phyloP scores from a whole-genome alignment of 1,140 invertebrate genomes.

The Hylaeus anthracinus region DNA sequence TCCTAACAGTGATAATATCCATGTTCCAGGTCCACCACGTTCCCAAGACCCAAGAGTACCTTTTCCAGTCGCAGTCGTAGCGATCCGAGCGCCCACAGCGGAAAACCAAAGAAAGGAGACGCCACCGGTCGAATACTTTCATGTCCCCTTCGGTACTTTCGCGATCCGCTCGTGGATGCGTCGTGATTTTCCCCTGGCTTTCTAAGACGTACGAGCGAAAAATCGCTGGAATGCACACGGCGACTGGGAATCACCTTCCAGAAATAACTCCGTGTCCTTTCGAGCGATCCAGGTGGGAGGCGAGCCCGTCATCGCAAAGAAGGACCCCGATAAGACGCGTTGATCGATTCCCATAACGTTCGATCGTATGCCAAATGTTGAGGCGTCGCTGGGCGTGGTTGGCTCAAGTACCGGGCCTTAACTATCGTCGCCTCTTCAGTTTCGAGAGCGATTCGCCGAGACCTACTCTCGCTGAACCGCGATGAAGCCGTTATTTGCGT shows the following conservation, averaged over 20 bases:
- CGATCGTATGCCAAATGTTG: background rate
- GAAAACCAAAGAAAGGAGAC: background rate
- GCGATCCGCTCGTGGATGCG: slow-evolving; percentile 1
- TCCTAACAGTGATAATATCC: too few relatives aligned
- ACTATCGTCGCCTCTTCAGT: background rate
- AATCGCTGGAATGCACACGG: background rate
- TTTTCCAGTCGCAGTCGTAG: too few relatives aligned
- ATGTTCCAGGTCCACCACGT: too few relatives aligned
- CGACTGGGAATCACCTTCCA: slow-evolving; percentile 9
- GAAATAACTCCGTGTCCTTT: slow-evolving; percentile 20
- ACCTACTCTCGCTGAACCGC: background rate
- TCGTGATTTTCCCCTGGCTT: slow-evolving; percentile 14
- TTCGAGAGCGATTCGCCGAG: background rate
- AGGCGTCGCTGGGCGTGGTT: background rate
- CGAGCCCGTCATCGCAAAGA: background rate
- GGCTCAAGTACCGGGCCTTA: background rate
- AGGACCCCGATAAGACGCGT: background rate
- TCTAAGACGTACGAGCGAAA: slow-evolving; percentile 6
- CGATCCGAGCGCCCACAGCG: background rate
- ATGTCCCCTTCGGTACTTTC: slow-evolving; percentile 5
- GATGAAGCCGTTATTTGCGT: slow-evolving; percentile 5
- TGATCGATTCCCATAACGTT: background rate
- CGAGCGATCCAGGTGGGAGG: background rate
- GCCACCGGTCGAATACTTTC: background rate
- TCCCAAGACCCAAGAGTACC: too few relatives aligned